Evolutionary conservation across 2,113 vertebrate genomes (phyloP).

Genomic region (Megalops atlanticus): DNA sequence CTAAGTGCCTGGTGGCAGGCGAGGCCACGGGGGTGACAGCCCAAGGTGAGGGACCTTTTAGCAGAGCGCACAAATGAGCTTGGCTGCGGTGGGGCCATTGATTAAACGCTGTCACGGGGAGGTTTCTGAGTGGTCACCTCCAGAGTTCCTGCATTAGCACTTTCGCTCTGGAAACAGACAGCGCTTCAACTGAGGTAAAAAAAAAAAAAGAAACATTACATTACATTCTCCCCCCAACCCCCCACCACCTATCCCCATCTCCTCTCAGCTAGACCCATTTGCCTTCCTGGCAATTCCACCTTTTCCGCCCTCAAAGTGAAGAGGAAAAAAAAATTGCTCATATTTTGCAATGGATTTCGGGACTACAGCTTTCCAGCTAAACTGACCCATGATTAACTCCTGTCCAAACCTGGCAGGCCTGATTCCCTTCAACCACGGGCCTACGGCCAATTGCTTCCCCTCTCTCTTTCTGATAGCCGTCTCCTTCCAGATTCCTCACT

Average conservation of each 20-base stretch:
- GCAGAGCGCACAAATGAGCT: background rate
- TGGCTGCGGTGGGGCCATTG: background rate
- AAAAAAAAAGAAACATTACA: too few relatives aligned
- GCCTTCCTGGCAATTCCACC: background rate
- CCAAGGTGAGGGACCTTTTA: background rate
- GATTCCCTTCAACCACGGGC: background rate
- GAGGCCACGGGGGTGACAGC: conserved; percentile 5
- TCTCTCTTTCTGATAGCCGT: background rate
- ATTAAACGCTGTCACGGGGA: background rate
- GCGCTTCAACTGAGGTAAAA: background rate
- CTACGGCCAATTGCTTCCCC: background rate
- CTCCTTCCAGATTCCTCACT: background rate
- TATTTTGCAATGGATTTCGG: background rate
- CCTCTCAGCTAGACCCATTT: background rate
- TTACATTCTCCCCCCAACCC: too few relatives aligned
- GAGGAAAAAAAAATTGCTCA: background rate
- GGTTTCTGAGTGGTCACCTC: background rate
- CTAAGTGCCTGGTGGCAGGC: background rate
- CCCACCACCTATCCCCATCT: background rate
- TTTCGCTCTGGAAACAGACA: background rate
- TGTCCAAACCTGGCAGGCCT: background rate
- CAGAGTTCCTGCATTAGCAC: background rate
- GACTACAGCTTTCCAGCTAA: background rate
- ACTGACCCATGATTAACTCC: background rate
- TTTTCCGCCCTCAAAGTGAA: background rate